Evolutionary conservation across 2,888 invertebrate genomes (phyloP), one percentile per base, ranked within the genome.

Genomic region (Caenorhabditis japonica): DNA sequence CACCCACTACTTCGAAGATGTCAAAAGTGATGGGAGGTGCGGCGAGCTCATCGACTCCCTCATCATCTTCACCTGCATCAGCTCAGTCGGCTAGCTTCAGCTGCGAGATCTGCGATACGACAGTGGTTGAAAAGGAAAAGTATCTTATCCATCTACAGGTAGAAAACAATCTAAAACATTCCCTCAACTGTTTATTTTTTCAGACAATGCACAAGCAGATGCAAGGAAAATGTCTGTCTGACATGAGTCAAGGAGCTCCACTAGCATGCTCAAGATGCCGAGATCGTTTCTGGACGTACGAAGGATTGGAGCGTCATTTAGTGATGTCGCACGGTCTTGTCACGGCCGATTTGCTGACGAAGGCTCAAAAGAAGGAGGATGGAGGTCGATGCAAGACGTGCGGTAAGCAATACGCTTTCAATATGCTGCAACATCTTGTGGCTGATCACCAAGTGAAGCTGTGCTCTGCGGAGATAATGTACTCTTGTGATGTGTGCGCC

Each of bases 331-430:
- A 96, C 88, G 95, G 95, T 44, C 91, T 96, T 73, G 95, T 96
- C 36, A 96, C 95, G 61, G 94, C 94, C 80, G 94, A 94, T 84
- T 94, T 96, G 94, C 94, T 96, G 88, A 94, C 94, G 88, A 94
- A 95, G 47, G 95, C 95, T 43, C 95, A 95, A 88, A 94, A 93
- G 88, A 94, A 94, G 83, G 94, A 94, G 88, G 95, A 96, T 89
- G 93, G 94, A 52, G 95, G 95, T 60, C 91, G 95, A 76, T 96
- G 95, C 91, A 95, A 95, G 66, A 93, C 94, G 51, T 96, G 96
- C 90, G 94, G 94, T 89, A 92, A 94, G 83, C 80, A 84, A 43
- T 88, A 81, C 73, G 87, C 86, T 10, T 87, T 87, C 82, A 88
- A 88, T 72, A 83, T 87, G 79, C 81, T 87, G 10, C 85, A 85